Conservation (phyloP, 2,797 vertebrate genomes). For the Cossypha niveicapilla region DNA sequence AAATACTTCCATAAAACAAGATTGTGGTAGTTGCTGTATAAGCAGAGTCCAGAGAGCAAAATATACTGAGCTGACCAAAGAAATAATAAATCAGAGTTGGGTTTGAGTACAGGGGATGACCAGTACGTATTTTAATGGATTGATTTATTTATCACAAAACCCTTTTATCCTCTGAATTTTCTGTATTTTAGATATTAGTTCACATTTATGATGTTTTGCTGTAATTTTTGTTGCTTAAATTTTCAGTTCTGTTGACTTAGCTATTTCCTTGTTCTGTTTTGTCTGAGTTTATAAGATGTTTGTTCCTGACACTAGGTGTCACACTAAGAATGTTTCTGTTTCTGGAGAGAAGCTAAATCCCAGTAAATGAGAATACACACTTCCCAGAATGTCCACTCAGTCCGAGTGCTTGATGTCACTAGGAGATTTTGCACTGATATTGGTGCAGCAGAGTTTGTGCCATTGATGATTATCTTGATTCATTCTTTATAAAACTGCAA, state of each 20-base stretch:
- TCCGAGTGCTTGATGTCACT: fast-evolving
- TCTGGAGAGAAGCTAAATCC: background rate
- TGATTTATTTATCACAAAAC: background rate
- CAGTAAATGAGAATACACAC: fast-evolving
- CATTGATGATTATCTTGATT: background rate
- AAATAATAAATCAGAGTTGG: background rate
- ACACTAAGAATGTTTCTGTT: conserved; percentile 27
- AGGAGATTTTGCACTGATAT: background rate
- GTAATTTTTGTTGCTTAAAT: background rate
- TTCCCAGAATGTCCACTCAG: background rate
- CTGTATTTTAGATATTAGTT: background rate
- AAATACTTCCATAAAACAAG: background rate
- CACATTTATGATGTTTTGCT: background rate
- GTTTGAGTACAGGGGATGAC: background rate
- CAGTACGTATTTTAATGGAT: background rate
- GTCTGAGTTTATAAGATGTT: background rate
- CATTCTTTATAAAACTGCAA: background rate
- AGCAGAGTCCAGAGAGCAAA: background rate
- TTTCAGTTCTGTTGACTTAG: background rate
- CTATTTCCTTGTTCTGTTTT: background rate
- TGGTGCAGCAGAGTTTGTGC: background rate
- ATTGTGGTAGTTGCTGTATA: background rate
- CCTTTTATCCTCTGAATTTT: fast-evolving
- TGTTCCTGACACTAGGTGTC: conserved; percentile 56
- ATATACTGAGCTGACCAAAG: background rate